phyloP scores from a whole-genome alignment of 2,113 vertebrate genomes.

The Hucho hucho region DNA sequence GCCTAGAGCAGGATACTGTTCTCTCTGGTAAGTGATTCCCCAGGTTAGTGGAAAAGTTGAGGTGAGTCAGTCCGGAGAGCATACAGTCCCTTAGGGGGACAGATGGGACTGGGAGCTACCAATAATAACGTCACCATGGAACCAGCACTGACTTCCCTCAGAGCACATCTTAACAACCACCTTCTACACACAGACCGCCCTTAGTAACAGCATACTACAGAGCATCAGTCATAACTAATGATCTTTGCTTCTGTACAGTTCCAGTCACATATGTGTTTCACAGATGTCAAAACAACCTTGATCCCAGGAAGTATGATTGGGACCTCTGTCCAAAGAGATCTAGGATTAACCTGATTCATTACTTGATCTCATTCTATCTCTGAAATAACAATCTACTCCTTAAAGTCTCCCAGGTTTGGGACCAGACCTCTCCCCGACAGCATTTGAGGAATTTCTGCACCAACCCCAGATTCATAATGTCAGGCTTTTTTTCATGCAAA shows the following conservation, averaged over 20 bases:
- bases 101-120: slow-evolving; percentile 31
- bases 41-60: not conserved
- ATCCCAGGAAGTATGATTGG: not conserved
- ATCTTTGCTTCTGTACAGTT: not conserved
- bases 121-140: slow-evolving; percentile 57
- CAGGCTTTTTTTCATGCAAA: slow-evolving; percentile 76
- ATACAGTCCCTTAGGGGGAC: slow-evolving; percentile 34
- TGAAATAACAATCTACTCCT: slow-evolving; percentile 14
- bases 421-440: slow-evolving; percentile 50
- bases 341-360: not conserved
- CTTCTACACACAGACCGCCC: slow-evolving; percentile 5
- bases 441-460: slow-evolving; percentile 64
- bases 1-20: not conserved
- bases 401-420: slow-evolving; percentile 15
- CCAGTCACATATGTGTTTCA: not conserved
- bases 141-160: slow-evolving; percentile 29
- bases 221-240: slow-evolving; percentile 14
- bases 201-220: not conserved
- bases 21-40: slow-evolving; percentile 20
- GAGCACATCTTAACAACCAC: slow-evolving; percentile 24
- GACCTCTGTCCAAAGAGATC: not conserved
- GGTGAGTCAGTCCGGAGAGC: slow-evolving; percentile 6
- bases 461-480: slow-evolving; percentile 65
- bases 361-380: slow-evolving; percentile 8
- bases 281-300: not conserved